Conservation (phyloP, 2,797 vertebrate genomes). For the Urosaurus nigricauda region DNA sequence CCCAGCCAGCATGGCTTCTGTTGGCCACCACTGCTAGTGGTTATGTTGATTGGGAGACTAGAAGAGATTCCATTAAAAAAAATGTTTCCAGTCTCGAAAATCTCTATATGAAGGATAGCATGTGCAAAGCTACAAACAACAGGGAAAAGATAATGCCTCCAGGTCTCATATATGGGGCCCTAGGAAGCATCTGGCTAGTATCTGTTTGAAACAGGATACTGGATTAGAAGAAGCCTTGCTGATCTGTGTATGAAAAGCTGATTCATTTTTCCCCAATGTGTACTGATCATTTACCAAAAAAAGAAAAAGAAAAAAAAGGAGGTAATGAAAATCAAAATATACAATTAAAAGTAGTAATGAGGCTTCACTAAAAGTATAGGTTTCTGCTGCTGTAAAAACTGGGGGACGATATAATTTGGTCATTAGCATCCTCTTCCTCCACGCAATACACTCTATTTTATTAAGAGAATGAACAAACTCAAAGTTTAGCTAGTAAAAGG, state of each 20-base stretch:
- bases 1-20: no score
- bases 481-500: neutral
- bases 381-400: neutral
- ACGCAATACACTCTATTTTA: neutral
- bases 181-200: neutral
- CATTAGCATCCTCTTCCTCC: neutral
- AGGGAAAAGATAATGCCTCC: no score
- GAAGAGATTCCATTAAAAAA: no score
- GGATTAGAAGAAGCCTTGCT: neutral
- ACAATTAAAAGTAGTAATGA: neutral
- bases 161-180: neutral
- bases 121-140: neutral
- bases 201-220: neutral
- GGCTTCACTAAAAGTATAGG: neutral
- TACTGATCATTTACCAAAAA: neutral
- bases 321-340: neutral
- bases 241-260: neutral
- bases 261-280: neutral
- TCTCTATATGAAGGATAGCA: neutral
- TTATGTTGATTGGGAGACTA: no score
- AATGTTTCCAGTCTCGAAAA: neutral
- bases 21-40: no score
- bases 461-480: neutral
- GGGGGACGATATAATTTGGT: neutral
- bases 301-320: neutral